Percentiles rank a stretch among this genome's conserved stretches.
Evolutionary conservation across 1,140 invertebrate genomes (phyloP).

Genomic region (Tetragonula clypearis): DNA sequence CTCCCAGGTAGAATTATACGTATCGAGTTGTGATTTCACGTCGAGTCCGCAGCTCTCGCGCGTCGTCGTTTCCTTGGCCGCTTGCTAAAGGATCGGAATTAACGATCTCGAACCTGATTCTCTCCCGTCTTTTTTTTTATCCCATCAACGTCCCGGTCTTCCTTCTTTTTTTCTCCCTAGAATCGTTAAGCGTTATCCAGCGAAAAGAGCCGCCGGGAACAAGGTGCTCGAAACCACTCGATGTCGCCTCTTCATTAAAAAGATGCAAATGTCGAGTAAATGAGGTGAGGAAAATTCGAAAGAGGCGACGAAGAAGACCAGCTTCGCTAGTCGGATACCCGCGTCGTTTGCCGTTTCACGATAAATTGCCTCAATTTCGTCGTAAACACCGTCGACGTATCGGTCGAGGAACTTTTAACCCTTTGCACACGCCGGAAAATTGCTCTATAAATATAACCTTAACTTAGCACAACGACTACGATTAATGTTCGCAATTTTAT

Average conservation of each 20-base stretch:
- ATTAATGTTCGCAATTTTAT: slow-evolving; percentile 5
- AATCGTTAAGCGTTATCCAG: slow-evolving; percentile 18
- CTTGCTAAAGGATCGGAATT: slow-evolving; percentile 27
- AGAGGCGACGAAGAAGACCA: not conserved
- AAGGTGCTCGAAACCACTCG: slow-evolving; percentile 20
- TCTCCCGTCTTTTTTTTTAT: not conserved
- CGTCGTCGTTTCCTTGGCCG: not conserved
- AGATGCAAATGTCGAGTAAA: slow-evolving; percentile 42
- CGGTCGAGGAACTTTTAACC: not conserved
- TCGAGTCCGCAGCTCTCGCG: not conserved
- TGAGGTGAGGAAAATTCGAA: not conserved
- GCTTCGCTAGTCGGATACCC: not conserved
- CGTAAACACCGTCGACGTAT: not conserved
- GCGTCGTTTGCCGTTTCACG: slow-evolving; percentile 12
- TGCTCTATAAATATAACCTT: slow-evolving; percentile 24
- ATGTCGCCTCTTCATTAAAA: slow-evolving; percentile 41
- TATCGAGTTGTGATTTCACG: slow-evolving; percentile 12
- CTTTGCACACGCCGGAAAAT: not conserved
- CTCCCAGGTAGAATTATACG: slow-evolving; percentile 13
- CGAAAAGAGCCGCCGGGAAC: not conserved
- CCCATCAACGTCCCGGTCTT: not conserved
- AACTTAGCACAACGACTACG: no score
- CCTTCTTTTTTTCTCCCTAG: not conserved
- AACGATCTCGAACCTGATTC: slow-evolving; percentile 29
- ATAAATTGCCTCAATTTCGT: slow-evolving; percentile 50